Percentiles rank a stretch among this genome's conserved stretches.
Conservation (phyloP, 2,888 invertebrate genomes). For the Rotaria sp. region DNA sequence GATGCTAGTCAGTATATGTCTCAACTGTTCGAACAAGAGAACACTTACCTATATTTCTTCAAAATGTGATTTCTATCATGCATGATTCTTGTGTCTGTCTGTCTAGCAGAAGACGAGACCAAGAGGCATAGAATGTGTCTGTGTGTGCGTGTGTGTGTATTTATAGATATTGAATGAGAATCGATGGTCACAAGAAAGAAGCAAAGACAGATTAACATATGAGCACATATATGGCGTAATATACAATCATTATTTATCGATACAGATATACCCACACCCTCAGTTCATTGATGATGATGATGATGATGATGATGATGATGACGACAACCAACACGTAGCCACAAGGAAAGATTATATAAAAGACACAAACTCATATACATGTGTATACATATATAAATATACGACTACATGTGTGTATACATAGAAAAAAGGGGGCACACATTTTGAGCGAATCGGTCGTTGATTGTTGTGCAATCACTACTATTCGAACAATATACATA, state of each 20-base stretch:
- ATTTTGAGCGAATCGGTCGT: too few species aligned
- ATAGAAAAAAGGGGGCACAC: too few species aligned
- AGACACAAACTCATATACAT: not conserved
- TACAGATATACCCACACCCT: not conserved
- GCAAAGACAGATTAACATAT: not conserved
- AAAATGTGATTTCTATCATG: not conserved
- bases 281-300: not conserved
- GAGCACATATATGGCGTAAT: not conserved
- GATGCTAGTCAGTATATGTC: not conserved
- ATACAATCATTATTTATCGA: not conserved
- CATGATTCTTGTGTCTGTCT: not conserved
- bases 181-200: not conserved
- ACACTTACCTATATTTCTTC: not conserved
- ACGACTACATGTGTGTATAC: too few species aligned
- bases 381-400: not conserved
- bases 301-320: not conserved
- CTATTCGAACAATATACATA: too few species aligned
- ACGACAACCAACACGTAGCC: not conserved
- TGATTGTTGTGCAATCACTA: too few species aligned
- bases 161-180: not conserved
- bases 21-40: not conserved
- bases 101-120: not conserved
- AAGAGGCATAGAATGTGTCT: too few species aligned
- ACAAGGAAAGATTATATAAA: not conserved
- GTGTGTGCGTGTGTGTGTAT: too few species aligned